These are phyloP conservation scores for Dunckerocampus dactyliophorus DNA, from an alignment of 2,113 vertebrate species.

Conservation along the genomic window DNA sequence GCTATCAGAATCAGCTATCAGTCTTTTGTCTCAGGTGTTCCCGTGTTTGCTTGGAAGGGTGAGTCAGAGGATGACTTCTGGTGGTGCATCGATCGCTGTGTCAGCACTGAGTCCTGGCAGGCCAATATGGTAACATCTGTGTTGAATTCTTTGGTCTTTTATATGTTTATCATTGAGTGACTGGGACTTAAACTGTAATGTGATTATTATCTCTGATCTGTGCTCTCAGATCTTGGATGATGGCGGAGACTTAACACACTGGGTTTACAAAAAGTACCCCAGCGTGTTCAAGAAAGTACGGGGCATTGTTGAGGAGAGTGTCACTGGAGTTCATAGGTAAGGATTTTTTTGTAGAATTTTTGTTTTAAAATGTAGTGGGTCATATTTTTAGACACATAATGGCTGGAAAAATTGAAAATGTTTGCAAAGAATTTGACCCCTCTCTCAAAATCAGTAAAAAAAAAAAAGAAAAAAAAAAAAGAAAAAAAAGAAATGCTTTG, in stretches of 20 bases:
- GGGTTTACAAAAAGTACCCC: slow-evolving; percentile 99
- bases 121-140: slow-evolving; percentile 87
- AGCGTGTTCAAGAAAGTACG: slow-evolving; percentile 94
- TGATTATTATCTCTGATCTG: not conserved
- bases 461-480: no score
- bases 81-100: slow-evolving; percentile 98
- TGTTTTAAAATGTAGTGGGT: no score
- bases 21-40: slow-evolving; percentile 77
- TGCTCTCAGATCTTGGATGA: slow-evolving; percentile 89
- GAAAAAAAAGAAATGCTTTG: no score
- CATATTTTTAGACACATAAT: no score
- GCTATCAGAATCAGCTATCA: slow-evolving; percentile 11
- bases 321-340: slow-evolving; percentile 97
- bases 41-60: slow-evolving; percentile 98
- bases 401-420: no score
- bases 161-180: no score
- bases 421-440: no score
- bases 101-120: slow-evolving; percentile 92
- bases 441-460: no score
- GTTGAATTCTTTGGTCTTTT: no score
- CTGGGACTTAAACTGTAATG: no score
- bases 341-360: not conserved
- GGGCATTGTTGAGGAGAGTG: slow-evolving; percentile 97
- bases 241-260: slow-evolving; percentile 96
- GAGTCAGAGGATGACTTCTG: slow-evolving; percentile 99